These are phyloP conservation scores for Alces alces DNA, from an alignment of 2,113 vertebrate genomes.

Conservation along the genomic window DNA sequence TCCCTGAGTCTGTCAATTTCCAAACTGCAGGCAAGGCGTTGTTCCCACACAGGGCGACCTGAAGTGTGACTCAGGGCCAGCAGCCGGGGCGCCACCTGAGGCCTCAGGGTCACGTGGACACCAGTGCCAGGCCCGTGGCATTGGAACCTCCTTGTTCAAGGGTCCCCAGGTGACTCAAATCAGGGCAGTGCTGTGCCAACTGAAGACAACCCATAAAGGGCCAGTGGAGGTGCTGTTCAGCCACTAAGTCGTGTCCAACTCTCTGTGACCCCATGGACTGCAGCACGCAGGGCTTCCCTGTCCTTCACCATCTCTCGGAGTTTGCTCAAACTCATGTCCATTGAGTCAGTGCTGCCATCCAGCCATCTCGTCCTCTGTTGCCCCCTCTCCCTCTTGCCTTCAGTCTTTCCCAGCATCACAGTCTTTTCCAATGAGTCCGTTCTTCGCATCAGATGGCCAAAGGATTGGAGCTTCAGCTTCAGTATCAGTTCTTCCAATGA, in stretches of 20 bases:
- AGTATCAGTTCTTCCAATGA: not conserved
- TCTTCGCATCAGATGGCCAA: not conserved
- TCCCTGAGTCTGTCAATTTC: not conserved
- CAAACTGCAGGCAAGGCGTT: too few relatives aligned
- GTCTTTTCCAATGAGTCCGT: not conserved
- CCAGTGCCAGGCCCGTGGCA: fast-evolving
- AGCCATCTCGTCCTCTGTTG: not conserved
- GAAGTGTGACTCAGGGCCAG: not conserved
- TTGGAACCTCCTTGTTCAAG: not conserved
- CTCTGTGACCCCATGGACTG: not conserved
- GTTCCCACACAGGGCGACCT: fast-evolving
- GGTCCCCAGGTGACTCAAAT: too few relatives aligned
- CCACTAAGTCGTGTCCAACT: not conserved
- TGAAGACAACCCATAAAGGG: not conserved
- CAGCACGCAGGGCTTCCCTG: not conserved
- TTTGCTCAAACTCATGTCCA: not conserved
- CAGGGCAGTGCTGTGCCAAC: not conserved
- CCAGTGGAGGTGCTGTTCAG: fast-evolving
- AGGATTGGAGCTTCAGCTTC: not conserved
- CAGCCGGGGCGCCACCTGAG: fast-evolving
- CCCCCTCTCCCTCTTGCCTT: not conserved
- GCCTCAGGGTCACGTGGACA: not conserved
- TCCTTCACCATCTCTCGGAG: fast-evolving
- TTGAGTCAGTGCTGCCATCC: not conserved
- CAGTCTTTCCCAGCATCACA: not conserved